phyloP scores from a whole-genome alignment of 1,140 invertebrate genomes.

The Atta texana region DNA sequence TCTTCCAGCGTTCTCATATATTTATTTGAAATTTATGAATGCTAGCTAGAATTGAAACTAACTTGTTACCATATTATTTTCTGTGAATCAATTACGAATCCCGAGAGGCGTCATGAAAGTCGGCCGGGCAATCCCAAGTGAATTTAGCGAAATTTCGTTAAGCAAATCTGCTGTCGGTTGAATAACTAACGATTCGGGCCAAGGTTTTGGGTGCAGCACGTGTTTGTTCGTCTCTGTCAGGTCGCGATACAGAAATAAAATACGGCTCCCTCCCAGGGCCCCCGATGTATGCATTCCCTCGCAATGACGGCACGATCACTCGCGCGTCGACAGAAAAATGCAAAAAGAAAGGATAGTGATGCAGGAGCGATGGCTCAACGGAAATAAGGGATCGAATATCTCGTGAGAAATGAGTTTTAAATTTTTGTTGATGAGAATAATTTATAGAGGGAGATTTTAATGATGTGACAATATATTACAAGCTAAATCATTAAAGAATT shows the following conservation, averaged over 20 bases:
- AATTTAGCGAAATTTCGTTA: slow-evolving; percentile 48
- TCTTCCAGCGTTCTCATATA: background rate
- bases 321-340: slow-evolving; percentile 44
- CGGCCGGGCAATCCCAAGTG: background rate
- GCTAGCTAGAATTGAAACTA: slow-evolving; percentile 1
- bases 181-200: slow-evolving; percentile 77
- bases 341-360: slow-evolving; percentile 34
- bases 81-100: background rate
- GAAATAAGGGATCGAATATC: slow-evolving; percentile 20
- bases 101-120: slow-evolving; percentile 26
- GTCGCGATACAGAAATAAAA: slow-evolving; percentile 75
- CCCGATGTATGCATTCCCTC: slow-evolving; percentile 51
- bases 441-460: background rate
- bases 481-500: background rate
- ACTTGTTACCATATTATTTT: slow-evolving; percentile 3
- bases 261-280: slow-evolving; percentile 27
- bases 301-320: slow-evolving; percentile 63
- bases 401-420: background rate
- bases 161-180: slow-evolving; percentile 36
- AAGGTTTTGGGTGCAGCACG: slow-evolving; percentile 77
- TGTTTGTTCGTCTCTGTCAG: slow-evolving; percentile 60
- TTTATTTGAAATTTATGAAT: background rate
- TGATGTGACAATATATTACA: background rate
- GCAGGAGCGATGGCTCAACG: background rate
- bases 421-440: background rate